Conservation (phyloP, 37 sponge, comb jelly and placozoan species). For the Cladorhizidae sp. region DNA sequence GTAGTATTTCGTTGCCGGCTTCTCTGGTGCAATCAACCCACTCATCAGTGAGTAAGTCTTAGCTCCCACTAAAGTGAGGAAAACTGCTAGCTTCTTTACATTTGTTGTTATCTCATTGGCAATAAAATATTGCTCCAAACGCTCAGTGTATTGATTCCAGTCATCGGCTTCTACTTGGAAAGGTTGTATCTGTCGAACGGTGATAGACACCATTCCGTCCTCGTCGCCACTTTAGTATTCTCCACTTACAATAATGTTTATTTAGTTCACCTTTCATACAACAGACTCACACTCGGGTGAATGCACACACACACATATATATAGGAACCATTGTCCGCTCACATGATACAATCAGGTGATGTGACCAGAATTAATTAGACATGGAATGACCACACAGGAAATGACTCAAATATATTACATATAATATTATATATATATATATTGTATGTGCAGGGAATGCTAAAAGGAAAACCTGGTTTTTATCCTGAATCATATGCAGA, state of each 20-base stretch:
- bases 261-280: too few species aligned
- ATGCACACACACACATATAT: too few species aligned
- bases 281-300: too few species aligned
- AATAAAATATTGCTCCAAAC: too few species aligned
- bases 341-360: too few species aligned
- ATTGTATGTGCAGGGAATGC: conserved; percentile 13
- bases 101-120: conserved; percentile 1
- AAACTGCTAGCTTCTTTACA: neutral
- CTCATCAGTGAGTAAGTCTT: conserved; percentile 27
- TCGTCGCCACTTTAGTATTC: conserved; percentile 6
- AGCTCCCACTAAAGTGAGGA: too few species aligned
- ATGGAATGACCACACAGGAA: too few species aligned
- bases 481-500: conserved; percentile 26
- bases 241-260: neutral
- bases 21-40: conserved; percentile 23
- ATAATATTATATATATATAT: too few species aligned
- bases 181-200: neutral
- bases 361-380: too few species aligned
- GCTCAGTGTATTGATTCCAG: neutral
- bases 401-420: too few species aligned
- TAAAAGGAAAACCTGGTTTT: conserved; percentile 20
- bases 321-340: too few species aligned
- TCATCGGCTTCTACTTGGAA: neutral
- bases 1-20: conserved; percentile 1
- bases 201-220: conserved; percentile 2